phyloP scores from a whole-genome alignment of 1,140 invertebrate species.

The Trissolcus basalis region DNA sequence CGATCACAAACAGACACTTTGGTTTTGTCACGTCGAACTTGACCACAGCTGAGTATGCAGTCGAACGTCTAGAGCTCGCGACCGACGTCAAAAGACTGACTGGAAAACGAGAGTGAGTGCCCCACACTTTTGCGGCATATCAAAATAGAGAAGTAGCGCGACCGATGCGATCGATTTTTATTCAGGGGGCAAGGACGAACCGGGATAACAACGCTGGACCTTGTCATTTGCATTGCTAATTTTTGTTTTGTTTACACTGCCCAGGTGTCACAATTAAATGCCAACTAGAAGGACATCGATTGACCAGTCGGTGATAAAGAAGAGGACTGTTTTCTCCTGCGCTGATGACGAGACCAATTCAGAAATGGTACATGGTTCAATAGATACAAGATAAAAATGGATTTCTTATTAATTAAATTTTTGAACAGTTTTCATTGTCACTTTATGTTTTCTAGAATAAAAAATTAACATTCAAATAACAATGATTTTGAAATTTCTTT shows the following conservation, averaged over 20 bases:
- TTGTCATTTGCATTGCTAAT: not conserved
- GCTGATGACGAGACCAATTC: not conserved
- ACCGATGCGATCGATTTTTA: too few species aligned
- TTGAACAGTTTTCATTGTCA: too few species aligned
- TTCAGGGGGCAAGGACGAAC: not conserved
- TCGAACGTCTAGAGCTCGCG: not conserved
- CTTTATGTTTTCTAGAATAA: too few species aligned
- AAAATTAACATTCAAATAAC: too few species aligned
- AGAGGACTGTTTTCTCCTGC: conserved; percentile 1
- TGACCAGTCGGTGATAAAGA: conserved; percentile 5
- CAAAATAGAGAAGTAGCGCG: not conserved
- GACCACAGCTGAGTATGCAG: not conserved
- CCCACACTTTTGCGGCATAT: not conserved
- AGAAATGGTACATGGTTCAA: not conserved
- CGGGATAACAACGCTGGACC: not conserved
- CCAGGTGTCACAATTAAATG: not conserved
- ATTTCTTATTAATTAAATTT: too few species aligned
- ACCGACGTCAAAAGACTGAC: conserved; percentile 3
- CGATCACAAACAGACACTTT: too few species aligned
- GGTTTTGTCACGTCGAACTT: too few species aligned
- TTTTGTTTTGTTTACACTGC: conserved; percentile 4
- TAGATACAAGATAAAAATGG: too few species aligned
- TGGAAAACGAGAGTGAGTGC: not conserved
- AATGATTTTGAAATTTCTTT: too few species aligned
- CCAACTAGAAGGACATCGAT: not conserved